phyloP scores from a whole-genome alignment of 2,797 vertebrate genomes.

The Spinus pinus region DNA sequence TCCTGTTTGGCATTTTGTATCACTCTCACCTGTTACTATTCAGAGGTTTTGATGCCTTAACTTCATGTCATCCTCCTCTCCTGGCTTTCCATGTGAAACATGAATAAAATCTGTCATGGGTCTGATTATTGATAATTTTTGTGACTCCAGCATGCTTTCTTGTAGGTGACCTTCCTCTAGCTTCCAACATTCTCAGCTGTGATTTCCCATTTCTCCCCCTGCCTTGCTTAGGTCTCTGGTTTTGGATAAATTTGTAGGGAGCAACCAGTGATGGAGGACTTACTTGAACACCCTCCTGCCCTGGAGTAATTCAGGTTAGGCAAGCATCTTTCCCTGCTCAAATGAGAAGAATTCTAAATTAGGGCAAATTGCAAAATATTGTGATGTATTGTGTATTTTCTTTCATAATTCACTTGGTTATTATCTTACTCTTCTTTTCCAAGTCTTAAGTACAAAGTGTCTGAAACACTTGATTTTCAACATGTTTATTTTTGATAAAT shows the following conservation, averaged over 20 bases:
- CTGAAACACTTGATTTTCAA: slow-evolving; percentile 8
- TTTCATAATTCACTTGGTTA: neutral
- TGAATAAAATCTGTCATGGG: neutral
- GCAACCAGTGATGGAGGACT: neutral
- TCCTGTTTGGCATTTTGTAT: neutral
- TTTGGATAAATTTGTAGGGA: neutral
- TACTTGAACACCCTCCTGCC: neutral
- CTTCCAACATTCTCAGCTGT: neutral
- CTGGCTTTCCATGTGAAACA: neutral
- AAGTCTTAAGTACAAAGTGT: neutral
- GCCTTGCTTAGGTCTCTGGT: neutral
- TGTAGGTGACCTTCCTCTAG: neutral
- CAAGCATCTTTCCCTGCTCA: neutral
- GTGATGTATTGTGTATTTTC: neutral
- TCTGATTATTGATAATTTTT: neutral
- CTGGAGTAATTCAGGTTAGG: neutral
- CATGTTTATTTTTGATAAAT: slow-evolving; percentile 41
- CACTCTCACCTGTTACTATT: neutral
- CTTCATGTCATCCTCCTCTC: neutral
- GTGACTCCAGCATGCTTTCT: neutral
- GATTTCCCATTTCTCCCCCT: neutral
- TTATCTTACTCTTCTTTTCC: neutral
- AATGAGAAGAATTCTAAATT: neutral
- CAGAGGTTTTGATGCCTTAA: neutral
- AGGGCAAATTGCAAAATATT: neutral